Evolutionary conservation across 53 echinoderm and acorn worm genomes (phyloP).

Genomic region (Hippasteria phrygiana): DNA sequence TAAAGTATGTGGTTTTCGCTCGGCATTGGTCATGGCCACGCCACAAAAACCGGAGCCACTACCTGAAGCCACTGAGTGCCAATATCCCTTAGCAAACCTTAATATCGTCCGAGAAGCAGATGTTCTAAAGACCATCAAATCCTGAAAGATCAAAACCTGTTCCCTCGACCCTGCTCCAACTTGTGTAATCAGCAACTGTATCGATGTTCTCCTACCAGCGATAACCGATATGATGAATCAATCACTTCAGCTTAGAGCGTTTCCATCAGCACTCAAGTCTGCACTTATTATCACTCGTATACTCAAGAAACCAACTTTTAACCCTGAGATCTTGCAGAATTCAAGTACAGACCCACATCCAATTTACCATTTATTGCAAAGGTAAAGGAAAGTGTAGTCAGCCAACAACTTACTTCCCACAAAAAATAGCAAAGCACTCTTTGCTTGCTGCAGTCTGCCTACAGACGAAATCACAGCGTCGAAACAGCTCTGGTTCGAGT

Average conservation of each 20-base stretch:
- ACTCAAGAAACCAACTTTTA: not conserved
- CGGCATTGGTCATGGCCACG: not conserved
- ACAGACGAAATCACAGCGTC: conserved; percentile 13
- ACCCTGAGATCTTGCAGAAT: not conserved
- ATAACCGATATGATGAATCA: conserved; percentile 16
- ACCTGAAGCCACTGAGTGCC: not conserved
- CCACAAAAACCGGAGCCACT: not conserved
- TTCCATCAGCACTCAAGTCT: not conserved
- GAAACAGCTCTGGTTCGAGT: conserved; percentile 32
- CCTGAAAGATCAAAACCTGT: conserved; percentile 8
- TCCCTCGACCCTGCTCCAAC: conserved; percentile 25
- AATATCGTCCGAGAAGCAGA: conserved; percentile 22
- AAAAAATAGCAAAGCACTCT: not conserved
- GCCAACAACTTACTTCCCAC: conserved; percentile 17
- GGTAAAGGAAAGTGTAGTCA: conserved; percentile 7
- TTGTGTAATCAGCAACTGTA: not conserved
- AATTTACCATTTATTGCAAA: conserved; percentile 2
- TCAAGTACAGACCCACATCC: not conserved
- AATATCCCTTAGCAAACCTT: not conserved
- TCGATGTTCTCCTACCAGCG: not conserved
- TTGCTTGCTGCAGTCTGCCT: conserved; percentile 17
- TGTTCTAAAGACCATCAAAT: conserved; percentile 20
- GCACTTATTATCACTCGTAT: conserved; percentile 18
- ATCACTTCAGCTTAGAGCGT: not conserved
- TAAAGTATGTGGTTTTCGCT: conserved; percentile 7